Evolutionary conservation across 2,888 invertebrate genomes (phyloP).

Genomic region (Eupithecia vulgata): DNA sequence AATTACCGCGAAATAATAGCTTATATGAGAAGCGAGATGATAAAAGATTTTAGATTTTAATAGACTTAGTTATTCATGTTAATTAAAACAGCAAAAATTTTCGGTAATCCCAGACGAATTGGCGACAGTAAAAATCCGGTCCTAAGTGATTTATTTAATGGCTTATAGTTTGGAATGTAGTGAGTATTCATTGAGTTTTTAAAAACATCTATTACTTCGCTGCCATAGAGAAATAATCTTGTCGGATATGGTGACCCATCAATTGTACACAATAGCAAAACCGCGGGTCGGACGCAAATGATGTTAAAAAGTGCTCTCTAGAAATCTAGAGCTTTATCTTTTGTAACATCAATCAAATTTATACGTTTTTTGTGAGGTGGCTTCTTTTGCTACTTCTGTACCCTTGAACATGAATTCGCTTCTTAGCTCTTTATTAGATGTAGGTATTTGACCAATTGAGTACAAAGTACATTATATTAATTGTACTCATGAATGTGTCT

Average conservation of each 20-base stretch:
- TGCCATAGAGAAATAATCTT: neutral
- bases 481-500: neutral
- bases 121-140: conserved; percentile 8
- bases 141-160: neutral
- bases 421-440: neutral
- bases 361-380: neutral
- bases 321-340: too few relatives aligned
- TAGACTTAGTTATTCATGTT: neutral
- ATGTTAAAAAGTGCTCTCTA: neutral
- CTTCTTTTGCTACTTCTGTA: neutral
- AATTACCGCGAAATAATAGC: neutral
- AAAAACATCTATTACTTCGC: neutral
- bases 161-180: neutral
- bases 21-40: neutral
- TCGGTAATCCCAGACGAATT: conserved; percentile 3
- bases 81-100: neutral
- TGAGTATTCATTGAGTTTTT: neutral
- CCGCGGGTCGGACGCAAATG: neutral
- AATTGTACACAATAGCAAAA: too few relatives aligned
- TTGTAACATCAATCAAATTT: neutral
- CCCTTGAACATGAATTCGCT: neutral
- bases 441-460: conserved; percentile 7
- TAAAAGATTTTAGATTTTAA: neutral
- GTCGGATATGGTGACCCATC: neutral
- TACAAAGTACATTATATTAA: neutral